Base-by-base conservation (phyloP, 1,140 invertebrate species). In the Bombus consobrinus region DNA sequence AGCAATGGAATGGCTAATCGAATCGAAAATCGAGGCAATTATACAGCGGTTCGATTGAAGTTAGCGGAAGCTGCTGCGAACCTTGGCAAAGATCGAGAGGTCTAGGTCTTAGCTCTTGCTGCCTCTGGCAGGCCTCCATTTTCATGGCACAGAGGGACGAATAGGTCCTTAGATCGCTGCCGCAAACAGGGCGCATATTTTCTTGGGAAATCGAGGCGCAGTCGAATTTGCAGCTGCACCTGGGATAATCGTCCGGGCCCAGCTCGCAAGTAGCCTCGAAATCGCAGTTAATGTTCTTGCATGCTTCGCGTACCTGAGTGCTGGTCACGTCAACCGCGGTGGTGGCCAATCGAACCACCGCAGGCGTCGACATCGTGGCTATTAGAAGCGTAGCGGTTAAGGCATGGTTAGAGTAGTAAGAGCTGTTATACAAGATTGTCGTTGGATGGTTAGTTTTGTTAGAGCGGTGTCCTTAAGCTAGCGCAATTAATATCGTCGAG, bases 21-120 rank as follows among this genome's bases (percentile, higher is more conserved):
- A 64, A 73, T 37, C 15, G 12, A 39, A 64, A 37, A 32, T 57
- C 18, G 32, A 37, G 43, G 34, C 37, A 37, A 64, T 25, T 68
- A 57, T 53, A 22, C 74, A 62, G 53, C 39, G 53, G 32, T 43
- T 80, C 39, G 68, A 73, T 2, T 37, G 28, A 37, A 59, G 32
- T 34, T 78, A 53, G 41, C 22, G n/a, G 34, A 41, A 34, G 43
- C 10, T 57, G 13, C 9, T 73, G 76, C 92, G 78, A 94, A 98
- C 98, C 97, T 98, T 98, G 96, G 94, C 98, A 98, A 71, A 98
- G 96, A 91, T 98, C 97, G 88, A 98, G 95, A 1, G 97, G 97
- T 87, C 97, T 95, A 71, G 97, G 95, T 87, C 97, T 96, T 39
- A 99, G 96, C 91, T 98, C 97, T 81, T 97, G 96, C 93, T 98